Evolutionary conservation across 2,797 vertebrate species (phyloP).

Genomic region (Eospalax fontanierii): DNA sequence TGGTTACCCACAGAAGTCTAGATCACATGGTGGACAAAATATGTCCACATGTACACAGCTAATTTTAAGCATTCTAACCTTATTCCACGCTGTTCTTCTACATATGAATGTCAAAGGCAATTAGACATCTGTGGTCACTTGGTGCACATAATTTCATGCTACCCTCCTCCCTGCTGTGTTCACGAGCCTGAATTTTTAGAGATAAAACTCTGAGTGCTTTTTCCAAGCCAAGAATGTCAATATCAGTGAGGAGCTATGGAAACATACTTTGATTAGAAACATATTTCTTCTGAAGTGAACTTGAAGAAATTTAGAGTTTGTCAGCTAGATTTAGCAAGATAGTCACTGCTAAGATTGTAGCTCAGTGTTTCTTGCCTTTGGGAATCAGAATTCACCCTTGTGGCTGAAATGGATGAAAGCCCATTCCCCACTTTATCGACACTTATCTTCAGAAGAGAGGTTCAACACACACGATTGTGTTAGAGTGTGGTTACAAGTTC

Average conservation of each 20-base stretch:
- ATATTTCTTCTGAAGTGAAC: conserved; percentile 42
- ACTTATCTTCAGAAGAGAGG: background rate
- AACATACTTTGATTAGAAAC: conserved; percentile 73
- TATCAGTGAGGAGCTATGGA: conserved; percentile 48
- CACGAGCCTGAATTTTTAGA: conserved; percentile 24
- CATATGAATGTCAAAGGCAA: background rate
- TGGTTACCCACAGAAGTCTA: background rate
- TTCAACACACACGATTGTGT: background rate
- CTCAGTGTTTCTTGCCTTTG: conserved; percentile 1
- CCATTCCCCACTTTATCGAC: background rate
- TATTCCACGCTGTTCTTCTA: background rate
- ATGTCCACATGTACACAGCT: no score
- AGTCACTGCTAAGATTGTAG: conserved; percentile 33
- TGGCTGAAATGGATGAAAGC: background rate
- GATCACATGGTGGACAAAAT: background rate
- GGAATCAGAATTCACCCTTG: conserved; percentile 4
- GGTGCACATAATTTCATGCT: conserved; percentile 9
- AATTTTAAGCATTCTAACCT: no score
- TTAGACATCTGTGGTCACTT: conserved; percentile 42
- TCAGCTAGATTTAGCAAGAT: conserved; percentile 33
- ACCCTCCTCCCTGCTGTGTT: background rate
- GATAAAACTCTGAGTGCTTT: conserved; percentile 52
- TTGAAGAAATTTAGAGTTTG: conserved; percentile 32
- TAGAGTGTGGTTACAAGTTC: background rate
- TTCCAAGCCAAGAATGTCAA: conserved; percentile 65